Conservation (phyloP, 1,140 invertebrate genomes). For the Listronotus oregonensis region DNA sequence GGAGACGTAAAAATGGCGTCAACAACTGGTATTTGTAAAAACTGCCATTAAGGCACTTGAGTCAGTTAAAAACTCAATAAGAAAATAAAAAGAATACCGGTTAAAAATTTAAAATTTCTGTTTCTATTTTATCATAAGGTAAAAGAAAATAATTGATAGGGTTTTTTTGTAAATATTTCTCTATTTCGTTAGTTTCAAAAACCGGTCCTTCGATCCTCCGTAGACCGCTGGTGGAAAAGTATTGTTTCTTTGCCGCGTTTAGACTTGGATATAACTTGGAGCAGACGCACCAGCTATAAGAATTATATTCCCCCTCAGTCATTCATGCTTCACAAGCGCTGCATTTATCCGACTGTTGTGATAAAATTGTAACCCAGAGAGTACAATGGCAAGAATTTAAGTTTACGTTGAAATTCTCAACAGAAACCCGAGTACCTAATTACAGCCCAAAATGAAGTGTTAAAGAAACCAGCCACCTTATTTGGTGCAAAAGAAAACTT, state of each 20-base stretch:
- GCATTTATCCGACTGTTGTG: conserved; percentile 2
- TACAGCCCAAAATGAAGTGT: neutral
- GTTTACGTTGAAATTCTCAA: neutral
- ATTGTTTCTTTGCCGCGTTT: neutral
- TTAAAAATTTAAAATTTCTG: too few relatives aligned
- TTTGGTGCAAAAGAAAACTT: conserved; percentile 6
- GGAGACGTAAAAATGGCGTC: too few relatives aligned
- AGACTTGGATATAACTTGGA: conserved; percentile 3
- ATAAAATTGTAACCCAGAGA: conserved; percentile 2
- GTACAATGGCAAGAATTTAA: conserved; percentile 12
- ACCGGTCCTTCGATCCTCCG: too few relatives aligned
- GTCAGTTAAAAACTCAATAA: too few relatives aligned
- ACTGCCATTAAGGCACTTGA: too few relatives aligned
- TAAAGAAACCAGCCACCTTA: neutral
- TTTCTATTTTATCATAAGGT: too few relatives aligned
- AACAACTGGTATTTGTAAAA: too few relatives aligned
- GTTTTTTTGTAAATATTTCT: too few relatives aligned
- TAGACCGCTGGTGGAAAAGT: neutral
- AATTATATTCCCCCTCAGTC: conserved; percentile 1
- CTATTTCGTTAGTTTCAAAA: too few relatives aligned
- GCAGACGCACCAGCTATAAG: neutral
- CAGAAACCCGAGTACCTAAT: neutral
- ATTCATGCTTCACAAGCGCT: conserved; percentile 6
- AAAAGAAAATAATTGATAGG: too few relatives aligned
- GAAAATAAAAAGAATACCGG: too few relatives aligned